A percentile compares a stretch with the other conserved stretches of the same genome.
Conservation (phyloP, 2,888 invertebrate genomes). For the Apamea anceps region DNA sequence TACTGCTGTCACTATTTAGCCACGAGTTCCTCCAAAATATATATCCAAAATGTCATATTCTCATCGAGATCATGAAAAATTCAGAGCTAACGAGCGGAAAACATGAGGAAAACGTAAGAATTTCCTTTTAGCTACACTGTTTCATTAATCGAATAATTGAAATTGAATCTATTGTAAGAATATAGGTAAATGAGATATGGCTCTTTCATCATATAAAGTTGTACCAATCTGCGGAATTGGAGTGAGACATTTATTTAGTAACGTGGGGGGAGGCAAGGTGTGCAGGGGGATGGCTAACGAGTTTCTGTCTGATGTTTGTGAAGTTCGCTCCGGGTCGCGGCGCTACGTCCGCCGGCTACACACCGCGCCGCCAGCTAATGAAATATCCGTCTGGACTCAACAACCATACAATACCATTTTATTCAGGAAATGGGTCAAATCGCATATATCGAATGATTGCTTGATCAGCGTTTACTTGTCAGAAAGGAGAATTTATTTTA, state of each 20-base stretch:
- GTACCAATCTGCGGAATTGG: constrained; percentile 67
- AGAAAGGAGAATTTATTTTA: constrained; percentile 21
- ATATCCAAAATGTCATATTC: constrained; percentile 19
- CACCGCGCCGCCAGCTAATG: constrained; percentile 64
- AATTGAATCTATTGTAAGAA: constrained; percentile 49
- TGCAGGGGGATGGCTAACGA: constrained; percentile 74
- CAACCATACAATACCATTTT: constrained; percentile 59
- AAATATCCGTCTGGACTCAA: constrained; percentile 67
- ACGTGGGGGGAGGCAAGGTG: constrained; percentile 57
- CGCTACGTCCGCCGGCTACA: constrained; percentile 62
- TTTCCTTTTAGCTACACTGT: constrained; percentile 43
- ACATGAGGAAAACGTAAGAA: constrained; percentile 42
- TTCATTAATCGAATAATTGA: constrained; percentile 58
- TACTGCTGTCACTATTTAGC: not conserved
- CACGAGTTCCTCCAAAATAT: no score
- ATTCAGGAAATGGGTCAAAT: constrained; percentile 55
- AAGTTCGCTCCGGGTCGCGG: constrained; percentile 75
- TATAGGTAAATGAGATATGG: constrained; percentile 59
- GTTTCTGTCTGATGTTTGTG: constrained; percentile 78
- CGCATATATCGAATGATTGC: constrained; percentile 48
- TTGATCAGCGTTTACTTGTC: constrained; percentile 49
- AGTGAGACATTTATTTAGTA: constrained; percentile 74
- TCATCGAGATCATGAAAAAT: constrained; percentile 51
- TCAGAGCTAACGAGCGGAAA: constrained; percentile 49
- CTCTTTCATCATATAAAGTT: constrained; percentile 61